Percentiles rank a stretch among this genome's conserved stretches.
Conservation (phyloP, 2,888 invertebrate genomes). For the Drosophila infuscata region DNA sequence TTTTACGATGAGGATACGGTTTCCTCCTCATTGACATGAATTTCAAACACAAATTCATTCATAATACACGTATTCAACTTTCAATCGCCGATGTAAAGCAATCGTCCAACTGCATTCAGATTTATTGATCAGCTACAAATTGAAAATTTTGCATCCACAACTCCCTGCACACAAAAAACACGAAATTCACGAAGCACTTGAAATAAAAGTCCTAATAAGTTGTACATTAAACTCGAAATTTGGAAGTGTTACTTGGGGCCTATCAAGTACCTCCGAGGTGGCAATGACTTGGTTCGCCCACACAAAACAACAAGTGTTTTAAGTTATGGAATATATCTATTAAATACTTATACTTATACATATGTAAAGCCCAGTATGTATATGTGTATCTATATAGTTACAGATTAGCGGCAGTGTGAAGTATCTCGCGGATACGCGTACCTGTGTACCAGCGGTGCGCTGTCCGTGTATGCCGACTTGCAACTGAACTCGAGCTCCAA, state of each 20-base stretch:
- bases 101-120: slow-evolving; percentile 16
- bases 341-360: slow-evolving; percentile 12
- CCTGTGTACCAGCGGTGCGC: slow-evolving; percentile 82
- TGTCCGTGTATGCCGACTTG: slow-evolving; percentile 84
- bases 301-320: slow-evolving; percentile 58
- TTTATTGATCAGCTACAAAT: slow-evolving; percentile 31
- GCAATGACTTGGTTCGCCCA: slow-evolving; percentile 21
- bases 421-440: slow-evolving; percentile 72
- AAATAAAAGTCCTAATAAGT: neutral
- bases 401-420: slow-evolving; percentile 44
- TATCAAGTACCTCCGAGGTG: slow-evolving; percentile 21
- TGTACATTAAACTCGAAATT: slow-evolving; percentile 14
- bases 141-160: slow-evolving; percentile 14
- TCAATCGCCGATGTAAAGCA: neutral
- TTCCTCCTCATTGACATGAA: neutral
- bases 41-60: neutral
- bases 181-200: neutral
- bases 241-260: slow-evolving; percentile 2
- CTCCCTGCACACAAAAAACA: slow-evolving; percentile 11
- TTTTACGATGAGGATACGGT: neutral
- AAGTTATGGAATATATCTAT: slow-evolving; percentile 17
- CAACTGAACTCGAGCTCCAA: slow-evolving; percentile 80
- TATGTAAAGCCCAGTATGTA: neutral
- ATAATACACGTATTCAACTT: slow-evolving; percentile 4
- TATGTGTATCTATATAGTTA: slow-evolving; percentile 26